Evolutionary conservation across 2,113 vertebrate species (phyloP).

Genomic region (Strigops habroptila): DNA sequence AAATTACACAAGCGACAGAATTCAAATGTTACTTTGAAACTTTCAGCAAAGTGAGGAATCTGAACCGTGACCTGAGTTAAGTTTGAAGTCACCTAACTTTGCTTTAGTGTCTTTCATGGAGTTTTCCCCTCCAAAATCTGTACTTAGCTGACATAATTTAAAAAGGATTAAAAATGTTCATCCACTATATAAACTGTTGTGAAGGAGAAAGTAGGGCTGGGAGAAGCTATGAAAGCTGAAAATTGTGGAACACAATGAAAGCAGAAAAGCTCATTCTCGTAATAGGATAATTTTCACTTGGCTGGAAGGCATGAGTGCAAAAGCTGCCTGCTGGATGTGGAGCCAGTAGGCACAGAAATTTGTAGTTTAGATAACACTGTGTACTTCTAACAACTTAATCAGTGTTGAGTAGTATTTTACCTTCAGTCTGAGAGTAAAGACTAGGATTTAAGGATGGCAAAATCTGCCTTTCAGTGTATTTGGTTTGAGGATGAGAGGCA

Average conservation of each 20-base stretch:
- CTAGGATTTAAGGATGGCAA: background rate
- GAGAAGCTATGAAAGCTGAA: background rate
- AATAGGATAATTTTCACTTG: background rate
- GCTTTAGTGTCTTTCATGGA: background rate
- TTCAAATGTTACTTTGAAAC: background rate
- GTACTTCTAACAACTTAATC: background rate
- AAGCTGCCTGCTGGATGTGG: background rate
- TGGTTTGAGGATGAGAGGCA: background rate
- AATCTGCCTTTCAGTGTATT: background rate
- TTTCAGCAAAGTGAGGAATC: background rate
- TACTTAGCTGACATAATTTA: background rate
- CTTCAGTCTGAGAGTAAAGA: background rate
- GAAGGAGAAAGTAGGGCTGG: background rate
- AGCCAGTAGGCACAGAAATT: background rate
- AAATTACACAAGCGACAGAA: background rate
- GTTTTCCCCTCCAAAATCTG: background rate
- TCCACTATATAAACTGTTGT: background rate
- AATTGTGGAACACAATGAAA: background rate
- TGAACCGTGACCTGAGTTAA: background rate
- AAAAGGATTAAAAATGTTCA: background rate
- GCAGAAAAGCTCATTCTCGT: background rate
- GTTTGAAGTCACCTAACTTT: background rate
- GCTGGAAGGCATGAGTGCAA: background rate
- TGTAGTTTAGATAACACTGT: background rate
- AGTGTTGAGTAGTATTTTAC: background rate